Base-by-base conservation (phyloP, 2,113 vertebrate species). In the Alces alces region DNA sequence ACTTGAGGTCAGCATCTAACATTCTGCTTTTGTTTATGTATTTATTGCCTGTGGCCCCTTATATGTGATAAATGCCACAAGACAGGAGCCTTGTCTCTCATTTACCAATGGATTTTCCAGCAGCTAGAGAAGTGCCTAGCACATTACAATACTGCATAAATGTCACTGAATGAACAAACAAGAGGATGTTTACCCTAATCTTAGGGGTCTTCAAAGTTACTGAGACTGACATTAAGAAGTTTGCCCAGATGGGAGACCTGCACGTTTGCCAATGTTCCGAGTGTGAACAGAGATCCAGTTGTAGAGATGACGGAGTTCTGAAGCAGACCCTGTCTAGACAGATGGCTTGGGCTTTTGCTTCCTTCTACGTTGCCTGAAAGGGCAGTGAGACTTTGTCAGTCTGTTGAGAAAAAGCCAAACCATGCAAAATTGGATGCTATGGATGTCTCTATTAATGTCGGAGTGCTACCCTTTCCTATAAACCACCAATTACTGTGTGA, bases 311-410 rank as follows among this genome's bases (percentile, higher is more conserved):
- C 5, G 1, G 50, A 45, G 43, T 79, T 92, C 93, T 84, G 93
- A 96, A 79, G 78, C 64, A 82, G 90, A 57, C 57, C 45, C 60
- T 15, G 80, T 96, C 88, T 91, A 98, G 95, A 96, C 95, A 96
- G 84, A 88, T 13, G 58, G 60, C 73, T 93, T 47, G 33, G 86
- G 11, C 83, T 28, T 61, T 82, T 7, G 23, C 78, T 93, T 91
- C 23, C 86, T 95, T 70, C 64, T 86, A 57, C 2, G 2, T 0
- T 73, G 80, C 78, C 83, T 92, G 70, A 86, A 88, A 97, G 91
- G 97, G 83, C 96, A 97, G n/a, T 0, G 19, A 85, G 64, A 86
- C 33, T 80, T 54, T 92, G 89, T 82, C 93, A 95, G 57, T 45
- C 80, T 80, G n/a, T 13, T 80, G 89, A 92, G 89, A 28, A 93